These are phyloP conservation scores for Eriocheir sinensis DNA, from an alignment of 1,140 invertebrate species.

Conservation along the genomic window DNA sequence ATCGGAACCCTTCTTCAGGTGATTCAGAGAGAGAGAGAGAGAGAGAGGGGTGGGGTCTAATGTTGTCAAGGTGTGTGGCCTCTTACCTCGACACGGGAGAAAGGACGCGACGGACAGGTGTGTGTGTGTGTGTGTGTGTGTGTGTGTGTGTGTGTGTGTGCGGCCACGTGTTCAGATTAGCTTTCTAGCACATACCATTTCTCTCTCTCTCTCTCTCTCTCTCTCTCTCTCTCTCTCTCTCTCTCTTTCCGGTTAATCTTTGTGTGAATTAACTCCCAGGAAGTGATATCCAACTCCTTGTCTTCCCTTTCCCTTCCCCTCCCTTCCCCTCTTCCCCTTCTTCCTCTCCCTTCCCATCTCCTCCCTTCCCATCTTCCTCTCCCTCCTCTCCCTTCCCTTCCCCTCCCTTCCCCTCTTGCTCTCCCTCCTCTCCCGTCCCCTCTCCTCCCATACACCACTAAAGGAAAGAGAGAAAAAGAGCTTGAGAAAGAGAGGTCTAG, in stretches of 20 bases:
- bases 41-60: background rate
- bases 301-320: background rate
- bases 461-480: too few species aligned
- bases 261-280: background rate
- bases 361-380: too few species aligned
- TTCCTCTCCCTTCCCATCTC: background rate
- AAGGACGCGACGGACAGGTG: background rate
- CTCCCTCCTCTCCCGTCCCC: too few species aligned
- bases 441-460: too few species aligned
- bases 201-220: slow-evolving; percentile 2
- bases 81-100: background rate
- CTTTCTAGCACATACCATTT: too few species aligned
- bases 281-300: background rate
- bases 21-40: slow-evolving; percentile 32
- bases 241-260: background rate
- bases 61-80: background rate
- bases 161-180: too few species aligned
- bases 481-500: too few species aligned
- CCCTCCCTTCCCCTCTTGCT: too few species aligned
- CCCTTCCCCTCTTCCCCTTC: background rate
- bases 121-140: background rate
- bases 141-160: background rate
- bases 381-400: too few species aligned
- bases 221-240: background rate
- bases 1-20: slow-evolving; percentile 20